Evolutionary conservation across 2,888 invertebrate species (phyloP).

Genomic region (Tachina fera): DNA sequence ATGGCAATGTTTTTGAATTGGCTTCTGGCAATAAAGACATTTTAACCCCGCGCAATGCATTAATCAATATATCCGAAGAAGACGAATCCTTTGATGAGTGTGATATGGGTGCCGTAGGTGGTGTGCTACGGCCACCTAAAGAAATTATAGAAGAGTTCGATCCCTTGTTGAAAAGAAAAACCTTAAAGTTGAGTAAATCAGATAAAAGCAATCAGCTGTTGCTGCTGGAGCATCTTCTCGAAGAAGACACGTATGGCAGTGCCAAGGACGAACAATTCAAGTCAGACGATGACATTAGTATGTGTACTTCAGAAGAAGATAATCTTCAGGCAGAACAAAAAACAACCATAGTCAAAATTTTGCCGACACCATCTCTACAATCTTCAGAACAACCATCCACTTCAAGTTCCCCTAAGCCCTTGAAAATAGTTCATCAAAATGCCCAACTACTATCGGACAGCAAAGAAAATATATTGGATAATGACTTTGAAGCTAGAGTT

Average conservation of each 20-base stretch:
- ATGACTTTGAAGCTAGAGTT: conserved; percentile 69
- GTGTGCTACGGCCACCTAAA: conserved; percentile 71
- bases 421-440: conserved; percentile 81
- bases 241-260: conserved; percentile 88
- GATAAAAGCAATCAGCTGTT: conserved; percentile 86
- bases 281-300: conserved; percentile 83
- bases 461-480: conserved; percentile 79
- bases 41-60: conserved; percentile 75
- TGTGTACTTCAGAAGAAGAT: conserved; percentile 84
- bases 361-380: conserved; percentile 60
- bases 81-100: conserved; percentile 57
- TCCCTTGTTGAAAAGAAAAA: conserved; percentile 83
- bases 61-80: conserved; percentile 67
- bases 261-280: conserved; percentile 81
- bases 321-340: conserved; percentile 69
- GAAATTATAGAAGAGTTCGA: conserved; percentile 90
- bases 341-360: conserved; percentile 59
- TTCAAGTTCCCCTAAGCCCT: conserved; percentile 66
- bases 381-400: conserved; percentile 40
- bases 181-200: conserved; percentile 76
- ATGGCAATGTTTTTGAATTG: conserved; percentile 81
- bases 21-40: conserved; percentile 77
- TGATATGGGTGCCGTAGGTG: conserved; percentile 76
- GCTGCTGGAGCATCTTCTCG: conserved; percentile 87
- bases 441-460: conserved; percentile 79